Conservation (phyloP, 2,113 vertebrate genomes). For the Orycteropus afer region DNA sequence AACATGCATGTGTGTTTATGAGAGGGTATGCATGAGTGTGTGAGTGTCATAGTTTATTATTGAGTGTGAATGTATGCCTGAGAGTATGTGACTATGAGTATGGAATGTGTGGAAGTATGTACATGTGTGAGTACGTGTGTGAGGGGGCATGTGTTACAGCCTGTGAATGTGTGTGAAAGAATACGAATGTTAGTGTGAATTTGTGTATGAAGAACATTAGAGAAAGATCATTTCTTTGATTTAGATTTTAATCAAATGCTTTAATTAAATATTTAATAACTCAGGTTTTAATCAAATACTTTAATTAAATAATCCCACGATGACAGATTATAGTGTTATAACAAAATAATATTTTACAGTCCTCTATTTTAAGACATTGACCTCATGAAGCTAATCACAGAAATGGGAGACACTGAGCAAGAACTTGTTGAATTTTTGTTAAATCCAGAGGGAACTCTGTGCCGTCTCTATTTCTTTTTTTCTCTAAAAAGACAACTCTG, state of each 20-base stretch:
- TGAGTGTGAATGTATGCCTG: neutral
- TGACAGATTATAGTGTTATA: constrained; percentile 3
- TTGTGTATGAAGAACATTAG: constrained; percentile 20
- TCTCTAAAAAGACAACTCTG: neutral
- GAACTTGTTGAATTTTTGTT: neutral
- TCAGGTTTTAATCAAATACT: constrained; percentile 31
- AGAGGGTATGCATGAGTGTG: neutral
- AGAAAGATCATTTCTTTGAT: constrained; percentile 1
- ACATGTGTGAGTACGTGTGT: neutral
- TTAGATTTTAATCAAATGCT: constrained; percentile 17
- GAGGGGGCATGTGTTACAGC: neutral
- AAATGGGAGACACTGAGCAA: neutral
- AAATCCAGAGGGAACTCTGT: neutral
- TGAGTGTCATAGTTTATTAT: neutral
- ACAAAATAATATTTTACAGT: constrained; percentile 18
- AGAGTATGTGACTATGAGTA: neutral
- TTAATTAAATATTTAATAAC: constrained; percentile 51
- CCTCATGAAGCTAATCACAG: neutral
- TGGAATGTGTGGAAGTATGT: neutral
- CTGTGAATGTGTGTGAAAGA: neutral
- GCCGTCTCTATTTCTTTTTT: neutral
- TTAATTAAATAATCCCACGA: constrained; percentile 51
- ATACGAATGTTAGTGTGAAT: neutral
- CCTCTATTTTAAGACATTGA: neutral
- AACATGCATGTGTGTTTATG: neutral